Evolutionary conservation across 1,140 invertebrate genomes (phyloP), one percentile per base, ranked within the genome.

Genomic region (Hermetia illucens): DNA sequence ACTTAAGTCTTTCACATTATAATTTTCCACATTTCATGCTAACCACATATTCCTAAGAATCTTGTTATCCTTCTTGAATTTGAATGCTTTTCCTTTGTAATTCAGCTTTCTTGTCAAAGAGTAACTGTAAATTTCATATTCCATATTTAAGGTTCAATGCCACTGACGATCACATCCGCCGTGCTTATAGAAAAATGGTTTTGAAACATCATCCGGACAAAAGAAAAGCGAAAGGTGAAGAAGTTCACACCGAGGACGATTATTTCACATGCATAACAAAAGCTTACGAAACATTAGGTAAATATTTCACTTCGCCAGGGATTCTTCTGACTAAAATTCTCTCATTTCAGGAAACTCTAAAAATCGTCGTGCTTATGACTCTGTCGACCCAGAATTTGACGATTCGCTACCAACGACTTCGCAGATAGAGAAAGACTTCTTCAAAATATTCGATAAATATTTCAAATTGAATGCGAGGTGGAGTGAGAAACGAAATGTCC

Each of bases 251-350:
- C 2, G 87, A 91, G 46, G 82, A 92, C 53, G 93, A 97, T 66
- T 97, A 98, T 64, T 99, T 97, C 60, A 91, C 92, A 0, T 97
- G 93, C 58, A 98, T 99, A 51, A 97, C 93, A n/a, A 91, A 90
- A 70, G 93, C 93, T 12, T 90, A 84, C 72, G 90, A 95, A 66
- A 57, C 53, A 38, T 48, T 60, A 38, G 55, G 55, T 58, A 40
- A n/a, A 45, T 39, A 19, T 5, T 13, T 5, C 35, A 4, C 25
- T 20, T 38, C 17, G 17, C 13, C 18, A n/a, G 21, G 15, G 21
- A 35, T 4, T n/a, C 1, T 2, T 39, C 31, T 37, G 24, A 1
- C 13, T 19, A 33, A 36, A 32, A 3, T 61, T 61, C 35, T n/a
- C 57, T 62, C 36, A 87, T 78, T 20, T 67, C 92, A 41, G 86